Base-by-base conservation (phyloP, 2,888 invertebrate species). In the Acronicta leporina region DNA sequence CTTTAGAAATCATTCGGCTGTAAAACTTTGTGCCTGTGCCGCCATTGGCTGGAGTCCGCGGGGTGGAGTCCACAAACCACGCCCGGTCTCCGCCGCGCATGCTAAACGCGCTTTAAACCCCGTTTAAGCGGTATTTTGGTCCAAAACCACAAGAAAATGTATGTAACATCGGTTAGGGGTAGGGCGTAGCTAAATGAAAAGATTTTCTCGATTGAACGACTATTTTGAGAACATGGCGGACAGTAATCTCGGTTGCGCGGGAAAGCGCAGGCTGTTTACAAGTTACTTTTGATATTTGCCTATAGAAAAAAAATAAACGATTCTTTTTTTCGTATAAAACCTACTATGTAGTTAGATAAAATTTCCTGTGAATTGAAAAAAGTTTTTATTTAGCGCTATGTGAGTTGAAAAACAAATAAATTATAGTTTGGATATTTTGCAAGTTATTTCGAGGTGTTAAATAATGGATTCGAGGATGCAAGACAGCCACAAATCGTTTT, bases 401-500 rank as follows among this genome's bases (percentile, higher is more conserved):
- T 59, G 43, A 54, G 14, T 42, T 63, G 48, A 11, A 57, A 10
- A 11, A 13, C 20, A 48, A 38, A 38, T 15, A 2, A 33, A 25
- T 16, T 14, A 35, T 47, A 54, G 57, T 35, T 49, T 0, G 15
- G 30, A 33, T n/a, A 35, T 15, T 20, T 41, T 40, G 15, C n/a
- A 46, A 43, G 16, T 35, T 20, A 10, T 41, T 25, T 11, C 3
- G 14, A 38, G 61, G 55, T 61, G 44, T 40, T 13, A 15, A 35
- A 41, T 35, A 43, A 87, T 86, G 88, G 85, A 86, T 70, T 86
- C 81, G 15, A 91, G 82, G 58, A 92, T 94, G 95, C 96, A 95
- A 92, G 96, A 95, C 91, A 96, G 95, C 75, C 95, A 95, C 80
- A 97, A 97, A 86, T 98, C 98, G 10, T 98, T 98, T 89, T 91